Evolutionary conservation across 1,140 invertebrate genomes (phyloP), one percentile per base, ranked within the genome.

Genomic region (Drosophila ohnishii): DNA sequence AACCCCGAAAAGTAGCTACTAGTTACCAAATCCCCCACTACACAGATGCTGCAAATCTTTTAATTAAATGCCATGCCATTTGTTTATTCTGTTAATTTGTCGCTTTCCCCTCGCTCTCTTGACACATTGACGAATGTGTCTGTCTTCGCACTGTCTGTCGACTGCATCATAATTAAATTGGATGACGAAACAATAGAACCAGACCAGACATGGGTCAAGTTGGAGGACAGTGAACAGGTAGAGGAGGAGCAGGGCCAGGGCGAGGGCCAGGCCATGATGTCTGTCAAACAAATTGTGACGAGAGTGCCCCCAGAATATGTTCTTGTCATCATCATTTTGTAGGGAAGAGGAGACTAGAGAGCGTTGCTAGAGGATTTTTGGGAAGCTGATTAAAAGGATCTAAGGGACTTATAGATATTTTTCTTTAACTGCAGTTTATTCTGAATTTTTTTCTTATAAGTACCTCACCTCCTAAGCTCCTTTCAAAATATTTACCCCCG

Each of bases 1-100:
- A 35, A 51, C 37, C 45, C 60, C 60, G 16, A 53, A 58, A 40
- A 70, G 67, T 71, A 59, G 67, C 67, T 57, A 48, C 67, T 57
- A 48, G 37, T 51, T 69, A 63, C 25, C 63, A n/a, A 32, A 14
- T 19, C 58, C 25, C 5, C 10, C 9, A 30, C 25, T 30, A 25
- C 6, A 9, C 40, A 42, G 64, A 57, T 39, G 50, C 42, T 48
- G 67, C 53, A 60, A 59, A 71, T 71, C 30, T 61, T 72, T 62
- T 65, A 78, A 78, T 78, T 87, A 82, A 82, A 61, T 82, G 58
- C 60, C 82, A 78, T 75, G 75, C 82, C 62, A 86, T 85, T 85
- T 85, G 83, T 85, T 82, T 78, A 78, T 82, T 87, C 78, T 82
- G 69, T 82, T 82, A 85, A 85, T 85, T 85, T 85, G 65, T 82